Percentiles rank a stretch among this genome's conserved stretches.
Evolutionary conservation across 1,140 invertebrate genomes (phyloP).

Genomic region (Brachionus rotundiformis): DNA sequence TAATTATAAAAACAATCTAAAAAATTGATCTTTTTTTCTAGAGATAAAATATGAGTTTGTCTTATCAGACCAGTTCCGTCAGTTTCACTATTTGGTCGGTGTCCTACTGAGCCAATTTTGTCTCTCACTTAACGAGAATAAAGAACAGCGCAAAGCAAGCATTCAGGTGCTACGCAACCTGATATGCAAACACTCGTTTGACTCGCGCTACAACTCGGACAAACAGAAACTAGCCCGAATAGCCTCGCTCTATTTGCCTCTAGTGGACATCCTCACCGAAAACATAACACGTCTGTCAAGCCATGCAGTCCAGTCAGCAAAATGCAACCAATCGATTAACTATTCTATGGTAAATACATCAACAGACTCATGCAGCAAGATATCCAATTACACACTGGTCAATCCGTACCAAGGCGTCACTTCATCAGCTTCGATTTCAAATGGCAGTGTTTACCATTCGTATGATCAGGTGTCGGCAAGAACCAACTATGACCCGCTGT

Average conservation of each 20-base stretch:
- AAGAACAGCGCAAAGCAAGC: slow-evolving; percentile 76
- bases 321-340: slow-evolving; percentile 51
- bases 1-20: too few relatives aligned
- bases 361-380: slow-evolving; percentile 52
- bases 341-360: slow-evolving; percentile 49
- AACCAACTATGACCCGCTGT: slow-evolving; percentile 13
- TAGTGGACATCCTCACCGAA: slow-evolving; percentile 80
- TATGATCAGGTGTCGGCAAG: not conserved
- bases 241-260: slow-evolving; percentile 83
- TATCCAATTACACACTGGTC: slow-evolving; percentile 2
- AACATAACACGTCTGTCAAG: slow-evolving; percentile 70
- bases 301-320: not conserved
- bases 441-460: slow-evolving; percentile 31
- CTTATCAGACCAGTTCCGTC: slow-evolving; percentile 78
- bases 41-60: slow-evolving; percentile 67
- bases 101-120: slow-evolving; percentile 73
- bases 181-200: slow-evolving; percentile 87
- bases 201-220: slow-evolving; percentile 76
- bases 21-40: slow-evolving; percentile 47
- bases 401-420: slow-evolving; percentile 9
- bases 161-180: slow-evolving; percentile 78
- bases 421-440: slow-evolving; percentile 49
- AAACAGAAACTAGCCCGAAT: slow-evolving; percentile 80
- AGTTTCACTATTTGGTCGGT: slow-evolving; percentile 84
- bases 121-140: slow-evolving; percentile 77